Evolutionary conservation across 2,888 invertebrate species (phyloP), one percentile per base, ranked within the genome.

Genomic region (Ormia ochracea): DNA sequence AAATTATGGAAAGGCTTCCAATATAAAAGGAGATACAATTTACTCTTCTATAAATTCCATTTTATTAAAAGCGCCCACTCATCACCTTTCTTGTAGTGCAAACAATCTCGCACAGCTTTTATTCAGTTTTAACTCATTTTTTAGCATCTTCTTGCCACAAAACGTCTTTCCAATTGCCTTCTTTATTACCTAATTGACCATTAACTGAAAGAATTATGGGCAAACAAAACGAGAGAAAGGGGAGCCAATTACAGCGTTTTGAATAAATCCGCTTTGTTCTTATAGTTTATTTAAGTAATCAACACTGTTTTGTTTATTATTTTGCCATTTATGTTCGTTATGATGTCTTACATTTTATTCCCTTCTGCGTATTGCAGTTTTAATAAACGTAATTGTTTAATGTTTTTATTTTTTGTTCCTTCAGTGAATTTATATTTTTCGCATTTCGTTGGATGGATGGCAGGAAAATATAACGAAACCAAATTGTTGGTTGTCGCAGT

Each of bases 131-230:
- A 14, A 50, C 4, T 14, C 26, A 6, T 14, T 56, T 21, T 50
- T 69, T 9, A 26, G 6, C 36, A 33, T 58, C 66, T 63, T 36
- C 12, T 54, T 58, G 33, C 43, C 14, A 17, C n/a, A n/a, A n/a
- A n/a, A n/a, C n/a, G n/a, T n/a, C n/a, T n/a, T n/a, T n/a, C n/a
- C n/a, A n/a, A n/a, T n/a, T n/a, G n/a, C n/a, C n/a, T 74, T 74
- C 66, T n/a, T 78, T 61, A 61, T 59, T 65, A 75, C 14, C 26
- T 70, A 74, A 79, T 79, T 79, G 74, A 59, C 50, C 65, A 38
- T 68, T 63, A 59, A 78, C 41, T 78, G 21, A 72, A 45, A 7
- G 41, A 45, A 69, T 48, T 12, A 77, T 31, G 2, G 41, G n/a
- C 10, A 14, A 50, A 38, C 28, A 50, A 33, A 45, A 48, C 23